Evolutionary conservation across 37 sponge, comb jelly and placozoan genomes (phyloP).

Genomic region (Axinella damicornis): DNA sequence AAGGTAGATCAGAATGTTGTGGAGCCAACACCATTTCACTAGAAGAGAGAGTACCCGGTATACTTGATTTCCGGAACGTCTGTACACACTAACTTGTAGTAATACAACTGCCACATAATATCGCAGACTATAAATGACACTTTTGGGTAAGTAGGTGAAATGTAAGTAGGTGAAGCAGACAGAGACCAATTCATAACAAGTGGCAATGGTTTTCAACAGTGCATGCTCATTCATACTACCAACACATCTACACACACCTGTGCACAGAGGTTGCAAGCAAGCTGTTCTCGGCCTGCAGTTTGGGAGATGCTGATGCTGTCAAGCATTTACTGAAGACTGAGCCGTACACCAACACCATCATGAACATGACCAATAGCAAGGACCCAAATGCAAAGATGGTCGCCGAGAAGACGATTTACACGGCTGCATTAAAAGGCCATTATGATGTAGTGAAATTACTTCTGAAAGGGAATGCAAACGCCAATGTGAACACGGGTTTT

Average conservation of each 20-base stretch:
- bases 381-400: slow-evolving; percentile 61
- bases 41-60: no score
- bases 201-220: no score
- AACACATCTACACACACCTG: slow-evolving; percentile 12
- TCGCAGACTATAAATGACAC: no score
- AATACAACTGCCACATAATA: no score
- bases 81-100: no score
- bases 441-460: slow-evolving; percentile 49
- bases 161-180: no score
- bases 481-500: slow-evolving; percentile 31
- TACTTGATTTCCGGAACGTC: no score
- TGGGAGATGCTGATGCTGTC: slow-evolving; percentile 50
- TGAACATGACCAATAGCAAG: slow-evolving; percentile 51
- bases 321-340: slow-evolving; percentile 32
- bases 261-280: slow-evolving; percentile 52
- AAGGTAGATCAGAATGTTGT: no score
- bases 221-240: no score
- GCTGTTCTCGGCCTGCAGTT: slow-evolving; percentile 62
- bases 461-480: slow-evolving; percentile 49
- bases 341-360: slow-evolving; percentile 34
- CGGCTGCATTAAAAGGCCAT: slow-evolving; percentile 62
- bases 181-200: no score
- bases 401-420: slow-evolving; percentile 76
- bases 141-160: no score
- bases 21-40: no score